Base-by-base conservation (phyloP, 2,113 vertebrate species). In the Amphiprion ocellaris region DNA sequence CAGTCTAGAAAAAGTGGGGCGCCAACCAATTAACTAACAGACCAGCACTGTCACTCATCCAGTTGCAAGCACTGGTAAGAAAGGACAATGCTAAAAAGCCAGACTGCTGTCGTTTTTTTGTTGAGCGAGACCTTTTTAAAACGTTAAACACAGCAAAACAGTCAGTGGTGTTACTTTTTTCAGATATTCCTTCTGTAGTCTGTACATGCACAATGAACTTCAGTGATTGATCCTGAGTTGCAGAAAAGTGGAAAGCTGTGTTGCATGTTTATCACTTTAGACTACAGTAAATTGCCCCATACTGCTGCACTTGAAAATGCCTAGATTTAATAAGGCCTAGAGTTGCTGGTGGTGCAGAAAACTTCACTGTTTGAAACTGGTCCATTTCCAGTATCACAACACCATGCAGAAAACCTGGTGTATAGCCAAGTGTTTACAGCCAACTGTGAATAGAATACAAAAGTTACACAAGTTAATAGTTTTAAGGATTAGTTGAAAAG, bases 401-500 rank as follows among this genome's bases (percentile, higher is more conserved):
- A 65, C n/a, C 7, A 3, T 1, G 58, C 70, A 46, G 23, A 41
- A 71, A 74, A 47, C 26, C 62, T 64, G 47, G 24, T 46, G 54
- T 14, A 37, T 23, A 26, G 37, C 52, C 62, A 74, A 68, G n/a
- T 21, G 54, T 67, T 64, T 30, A 46, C 15, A 85, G 53, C 65
- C 56, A 76, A 41, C 62, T 69, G 50, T 61, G 23, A 79, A 59
- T 50, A 52, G 26, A 72, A 67, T 47, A 61, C 14, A 0, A 46
- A 69, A 52, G 26, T 71, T 66, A 28, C 62, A 44, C 62, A 44
- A 69, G 37, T 69, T 30, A 67, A 66, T 74, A 61, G 52, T 79
- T 75, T 79, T 4, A 33, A 47, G 56, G 30, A 78, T 78, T 86
- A 65, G 63, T 14, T 61, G 47, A 71, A 56, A 71, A 50, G 52